Evolutionary conservation across 2,888 invertebrate species (phyloP), one percentile per base, ranked within the genome.

Genomic region (Pycnomerus fuliginosus): DNA sequence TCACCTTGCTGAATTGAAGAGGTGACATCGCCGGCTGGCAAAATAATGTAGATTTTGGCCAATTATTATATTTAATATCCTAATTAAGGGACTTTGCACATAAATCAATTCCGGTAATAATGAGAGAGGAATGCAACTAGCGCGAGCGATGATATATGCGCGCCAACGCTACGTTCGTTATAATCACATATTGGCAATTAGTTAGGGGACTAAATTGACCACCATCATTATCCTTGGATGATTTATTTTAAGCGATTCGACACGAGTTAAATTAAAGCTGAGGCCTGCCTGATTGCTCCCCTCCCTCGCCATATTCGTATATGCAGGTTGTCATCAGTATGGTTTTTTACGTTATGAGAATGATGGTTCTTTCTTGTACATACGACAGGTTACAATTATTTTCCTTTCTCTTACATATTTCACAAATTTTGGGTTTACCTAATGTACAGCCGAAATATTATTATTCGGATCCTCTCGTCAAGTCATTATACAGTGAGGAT

Each of bases 181-280:
- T 71, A 71, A 71, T 71, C 69, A 68, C 70, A 69, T 71, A 71
- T 70, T 70, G 70, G 68, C 71, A 70, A 71, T 71, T 71, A 71
- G 70, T 70, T 70, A 66, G 69, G 65, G 68, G 67, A 68, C 70
- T 68, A 70, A 71, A 70, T 70, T 70, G 71, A 71, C 71, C 71
- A 65, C 66, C 69, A 63, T 69, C 69, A 70, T 71, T 70, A 70
- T 70, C 66, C 67, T 68, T 67, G 68, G 69, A 68, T 71, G 70
- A 71, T 71, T 71, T 71, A 71, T 71, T 70, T 68, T 68, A 65
- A 69, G 64, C 68, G 68, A 68, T 68, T 66, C 65, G 66, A 69
- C 65, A 68, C 70, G 64, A 64, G 64, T 67, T 66, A 68, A 69
- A 70, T 70, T 70, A 65, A 65, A 58, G 56, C 56, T 52, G 48